Evolutionary conservation across 2,797 vertebrate genomes (phyloP).

Genomic region (Myripristis murdjan): DNA sequence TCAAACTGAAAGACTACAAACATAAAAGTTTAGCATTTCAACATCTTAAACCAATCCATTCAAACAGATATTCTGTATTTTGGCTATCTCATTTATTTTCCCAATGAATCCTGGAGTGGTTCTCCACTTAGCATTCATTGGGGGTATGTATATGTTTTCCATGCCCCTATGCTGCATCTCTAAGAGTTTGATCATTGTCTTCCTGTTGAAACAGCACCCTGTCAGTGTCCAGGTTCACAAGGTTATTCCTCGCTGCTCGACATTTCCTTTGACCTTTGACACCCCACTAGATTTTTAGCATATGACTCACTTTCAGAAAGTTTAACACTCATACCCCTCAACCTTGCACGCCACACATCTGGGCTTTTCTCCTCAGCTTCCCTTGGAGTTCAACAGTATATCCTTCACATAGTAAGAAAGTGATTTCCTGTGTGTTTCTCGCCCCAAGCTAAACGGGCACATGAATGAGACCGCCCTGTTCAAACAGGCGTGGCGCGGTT

Average conservation of each 20-base stretch:
- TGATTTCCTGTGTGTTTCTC: constrained; percentile 73
- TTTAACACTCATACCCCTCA: constrained; percentile 38
- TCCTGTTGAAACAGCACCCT: constrained; percentile 26
- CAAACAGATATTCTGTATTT: constrained; percentile 8
- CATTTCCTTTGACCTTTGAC: constrained; percentile 23
- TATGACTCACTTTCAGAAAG: constrained; percentile 59
- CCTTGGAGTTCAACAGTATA: constrained; percentile 61
- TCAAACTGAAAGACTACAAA: constrained; percentile 44
- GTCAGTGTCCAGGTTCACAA: constrained; percentile 6
- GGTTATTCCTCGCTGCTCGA: constrained; percentile 28
- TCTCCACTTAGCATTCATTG: too few relatives aligned
- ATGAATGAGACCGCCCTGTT: constrained; percentile 62
- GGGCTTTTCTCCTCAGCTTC: constrained; percentile 49
- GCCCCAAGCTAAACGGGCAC: constrained; percentile 62
- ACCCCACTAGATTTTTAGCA: constrained; percentile 33
- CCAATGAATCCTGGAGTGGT: constrained; percentile 6
- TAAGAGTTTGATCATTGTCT: constrained; percentile 16
- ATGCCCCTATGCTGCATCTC: too few relatives aligned
- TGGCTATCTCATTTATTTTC: not conserved
- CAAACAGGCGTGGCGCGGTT: constrained; percentile 50
- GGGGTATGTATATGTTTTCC: too few relatives aligned
- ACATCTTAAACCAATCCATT: constrained; percentile 31
- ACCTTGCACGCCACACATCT: constrained; percentile 68
- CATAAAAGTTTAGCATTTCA: constrained; percentile 42
- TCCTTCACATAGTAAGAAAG: constrained; percentile 57